Evolutionary conservation across 2,797 vertebrate species (phyloP).

Genomic region (Todus mexicanus): DNA sequence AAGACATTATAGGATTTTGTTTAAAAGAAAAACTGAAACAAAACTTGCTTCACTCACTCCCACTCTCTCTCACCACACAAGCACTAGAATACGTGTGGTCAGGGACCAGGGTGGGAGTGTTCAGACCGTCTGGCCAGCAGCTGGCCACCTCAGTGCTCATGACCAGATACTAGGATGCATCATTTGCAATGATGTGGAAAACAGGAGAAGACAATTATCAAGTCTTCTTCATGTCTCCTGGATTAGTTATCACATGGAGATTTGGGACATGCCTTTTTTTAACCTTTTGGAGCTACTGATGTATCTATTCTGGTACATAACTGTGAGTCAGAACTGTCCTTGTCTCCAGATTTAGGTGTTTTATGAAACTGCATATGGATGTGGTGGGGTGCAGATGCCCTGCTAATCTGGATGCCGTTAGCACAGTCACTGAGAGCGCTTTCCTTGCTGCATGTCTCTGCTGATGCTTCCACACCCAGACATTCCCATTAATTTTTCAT

Average conservation of each 20-base stretch:
- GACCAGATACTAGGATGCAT: neutral
- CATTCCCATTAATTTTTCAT: neutral
- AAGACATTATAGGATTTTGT: neutral
- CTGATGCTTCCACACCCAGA: neutral
- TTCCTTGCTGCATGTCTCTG: neutral
- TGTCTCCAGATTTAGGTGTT: neutral
- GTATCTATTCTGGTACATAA: no score
- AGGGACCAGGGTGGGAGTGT: neutral
- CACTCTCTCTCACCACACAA: neutral
- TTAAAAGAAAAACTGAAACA: neutral
- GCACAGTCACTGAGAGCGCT: neutral
- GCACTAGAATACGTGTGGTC: neutral
- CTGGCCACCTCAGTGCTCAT: accelerated
- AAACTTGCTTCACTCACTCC: neutral
- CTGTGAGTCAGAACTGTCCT: neutral
- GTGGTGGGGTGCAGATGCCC: neutral
- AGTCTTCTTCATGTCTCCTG: neutral
- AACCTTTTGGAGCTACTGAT: neutral
- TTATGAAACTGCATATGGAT: neutral
- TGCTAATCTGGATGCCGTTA: neutral
- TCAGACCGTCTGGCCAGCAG: neutral
- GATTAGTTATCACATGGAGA: neutral
- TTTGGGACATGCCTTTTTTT: neutral
- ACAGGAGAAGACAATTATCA: neutral
- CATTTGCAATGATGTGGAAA: neutral